Evolutionary conservation across 1,140 invertebrate species (phyloP), one percentile per base, ranked within the genome.

Genomic region (Oedothorax gibbosus): DNA sequence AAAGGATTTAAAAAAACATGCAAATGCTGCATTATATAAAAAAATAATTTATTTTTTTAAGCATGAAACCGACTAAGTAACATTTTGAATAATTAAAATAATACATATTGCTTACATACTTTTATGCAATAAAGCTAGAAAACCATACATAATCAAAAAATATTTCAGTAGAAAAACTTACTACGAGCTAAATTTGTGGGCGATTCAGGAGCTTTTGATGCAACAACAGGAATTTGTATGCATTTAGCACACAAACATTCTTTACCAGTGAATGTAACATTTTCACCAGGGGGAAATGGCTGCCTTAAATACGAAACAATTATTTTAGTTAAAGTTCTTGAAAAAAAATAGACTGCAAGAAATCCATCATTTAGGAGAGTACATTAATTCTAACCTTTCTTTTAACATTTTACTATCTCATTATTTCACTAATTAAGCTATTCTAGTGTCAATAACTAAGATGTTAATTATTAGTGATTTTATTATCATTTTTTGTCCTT

Each of bases 191-290:
- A 71, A 73, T 82, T 64, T 64, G 64, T 65, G 20, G 68, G 65
- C 0, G 80, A 82, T 64, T 82, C 80, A 21, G 60, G 35, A 8
- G 51, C 68, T 20, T 76, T 21, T n/a, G 75, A 82, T 35, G 76
- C 18, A 15, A 88, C 83, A 15, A 85, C 50, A 50, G 87, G 87
- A 54, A 87, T 88, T 68, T 87, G 85, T 60, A 88, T 79, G 54
- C 88, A 88, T 81, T 85, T 86, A 3, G 73, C 53, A 57, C 87
- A 88, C 12, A 87, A 62, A 84, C 87, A 87, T 87, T 88, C 87
- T 72, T 88, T 88, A 51, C 87, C 87, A 72, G 94, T 95, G 90
- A 95, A 96, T 54, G 95, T 96, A 83, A 96, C 95, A 89, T 95
- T 93, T 89, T 95, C 94, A 88, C 92, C 93, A 66, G 92, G 90